phyloP scores from a whole-genome alignment of 2,113 vertebrate species.

The Irena cyanogastra region DNA sequence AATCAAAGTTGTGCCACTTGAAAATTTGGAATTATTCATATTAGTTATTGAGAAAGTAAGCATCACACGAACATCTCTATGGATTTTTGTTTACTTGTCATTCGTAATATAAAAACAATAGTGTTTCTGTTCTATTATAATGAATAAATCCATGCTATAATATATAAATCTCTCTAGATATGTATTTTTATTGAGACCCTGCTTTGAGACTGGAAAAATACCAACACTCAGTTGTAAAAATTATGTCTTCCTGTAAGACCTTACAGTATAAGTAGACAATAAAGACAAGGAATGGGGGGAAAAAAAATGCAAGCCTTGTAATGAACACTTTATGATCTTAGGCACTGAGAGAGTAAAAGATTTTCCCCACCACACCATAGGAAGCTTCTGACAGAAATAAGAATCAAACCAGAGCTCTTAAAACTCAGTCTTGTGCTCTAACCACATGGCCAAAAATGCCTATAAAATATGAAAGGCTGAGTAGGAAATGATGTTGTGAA shows the following conservation, averaged over 20 bases:
- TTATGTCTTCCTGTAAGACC: not conserved
- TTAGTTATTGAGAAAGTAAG: not conserved
- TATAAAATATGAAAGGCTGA: not conserved
- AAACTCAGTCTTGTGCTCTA: not conserved
- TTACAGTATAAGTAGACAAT: not conserved
- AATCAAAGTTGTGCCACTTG: not conserved
- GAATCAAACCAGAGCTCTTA: not conserved
- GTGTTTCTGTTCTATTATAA: not conserved
- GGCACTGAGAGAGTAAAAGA: not conserved
- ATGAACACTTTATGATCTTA: not conserved
- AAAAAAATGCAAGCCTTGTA: not conserved
- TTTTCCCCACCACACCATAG: not conserved
- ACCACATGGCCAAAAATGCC: not conserved
- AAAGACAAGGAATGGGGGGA: not conserved
- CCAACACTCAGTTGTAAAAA: not conserved
- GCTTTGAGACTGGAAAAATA: not conserved
- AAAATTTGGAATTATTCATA: not conserved
- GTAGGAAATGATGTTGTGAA: not conserved
- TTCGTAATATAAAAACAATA: not conserved
- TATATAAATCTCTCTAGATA: not conserved
- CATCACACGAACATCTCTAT: not conserved
- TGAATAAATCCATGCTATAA: not conserved
- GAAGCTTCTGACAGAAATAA: not conserved
- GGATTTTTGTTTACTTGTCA: not conserved
- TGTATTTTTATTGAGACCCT: not conserved